phyloP scores from a whole-genome alignment of 2,888 invertebrate genomes.

The Agriopis leucophaearia region DNA sequence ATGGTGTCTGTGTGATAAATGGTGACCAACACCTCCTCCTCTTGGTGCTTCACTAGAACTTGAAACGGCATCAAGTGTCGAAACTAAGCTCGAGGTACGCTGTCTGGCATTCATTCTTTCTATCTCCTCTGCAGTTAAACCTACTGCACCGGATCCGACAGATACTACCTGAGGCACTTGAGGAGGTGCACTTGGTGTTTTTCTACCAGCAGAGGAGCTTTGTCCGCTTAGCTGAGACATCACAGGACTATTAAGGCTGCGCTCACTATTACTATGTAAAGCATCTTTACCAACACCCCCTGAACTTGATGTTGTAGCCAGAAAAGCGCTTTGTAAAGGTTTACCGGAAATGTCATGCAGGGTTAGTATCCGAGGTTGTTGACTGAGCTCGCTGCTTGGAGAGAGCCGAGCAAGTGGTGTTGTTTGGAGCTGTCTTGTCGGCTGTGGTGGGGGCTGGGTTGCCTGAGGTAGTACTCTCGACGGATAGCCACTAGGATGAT shows the following conservation, averaged over 20 bases:
- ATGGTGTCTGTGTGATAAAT: conserved; percentile 90
- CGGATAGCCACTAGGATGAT: conserved; percentile 91
- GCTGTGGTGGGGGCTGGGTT: conserved; percentile 89
- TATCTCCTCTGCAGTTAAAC: conserved; percentile 97
- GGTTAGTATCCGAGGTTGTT: conserved; percentile 96
- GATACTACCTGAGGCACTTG: conserved; percentile 89
- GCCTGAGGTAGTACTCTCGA: conserved; percentile 90
- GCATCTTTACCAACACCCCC: conserved; percentile 95
- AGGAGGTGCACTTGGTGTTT: conserved; percentile 89
- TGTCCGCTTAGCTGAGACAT: conserved; percentile 96
- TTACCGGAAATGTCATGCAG: conserved; percentile 97
- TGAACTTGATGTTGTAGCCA: conserved; percentile 96
- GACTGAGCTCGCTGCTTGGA: conserved; percentile 96
- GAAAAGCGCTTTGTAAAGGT: conserved; percentile 94
- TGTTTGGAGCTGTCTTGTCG: conserved; percentile 92
- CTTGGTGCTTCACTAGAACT: conserved; percentile 94
- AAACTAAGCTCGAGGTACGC: conserved; percentile 95
- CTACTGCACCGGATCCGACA: conserved; percentile 90
- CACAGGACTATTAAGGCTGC: conserved; percentile 96
- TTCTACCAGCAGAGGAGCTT: conserved; percentile 92
- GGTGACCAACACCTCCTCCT: conserved; percentile 88
- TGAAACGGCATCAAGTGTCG: conserved; percentile 97
- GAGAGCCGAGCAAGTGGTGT: conserved; percentile 96
- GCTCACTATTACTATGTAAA: conserved; percentile 96
- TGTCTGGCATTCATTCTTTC: conserved; percentile 95